Evolutionary conservation across 2,888 invertebrate species (phyloP), one percentile per base, ranked within the genome.

Genomic region (Apomyelois bistriatella): DNA sequence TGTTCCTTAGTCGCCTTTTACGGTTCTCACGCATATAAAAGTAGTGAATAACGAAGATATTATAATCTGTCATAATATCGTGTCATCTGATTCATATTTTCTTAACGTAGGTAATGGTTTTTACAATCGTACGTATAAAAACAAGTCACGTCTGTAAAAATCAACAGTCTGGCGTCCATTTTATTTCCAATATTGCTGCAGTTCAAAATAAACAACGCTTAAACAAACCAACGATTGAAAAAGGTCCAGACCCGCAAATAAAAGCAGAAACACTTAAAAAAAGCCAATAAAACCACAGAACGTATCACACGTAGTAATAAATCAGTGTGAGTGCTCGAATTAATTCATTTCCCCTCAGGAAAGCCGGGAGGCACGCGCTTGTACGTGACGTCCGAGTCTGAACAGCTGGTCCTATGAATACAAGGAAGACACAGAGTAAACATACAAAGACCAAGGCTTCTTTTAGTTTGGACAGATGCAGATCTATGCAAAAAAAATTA

Each of bases 331-430:
- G 70, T 58, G 64, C 56, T 71, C 64, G 76, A 76, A 80, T 79
- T 79, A 80, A 81, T 79, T 79, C 80, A 79, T 82, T 79, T 78
- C 73, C 74, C 68, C 65, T 56, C 55, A 58, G 62, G 58, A 61
- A 58, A 59, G 56, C 60, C 64, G 66, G 66, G 58, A 22, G 54
- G 63, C 60, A 60, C 62, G 64, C 50, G 46, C 57, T 58, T 17
- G 58, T 59, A 70, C 72, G 73, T 72, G 72, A 70, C 68, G 72
- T 65, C 68, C 62, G 62, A 58, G 54, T 50, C 55, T 52, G 56
- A 61, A 60, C 62, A 64, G 60, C 61, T 61, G 61, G 58, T 40
- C 57, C 53, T 52, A 59, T 60, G 58, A 60, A 60, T 62, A 60
- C 58, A 60, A 58, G 57, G 50, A 16, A 35, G 10, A 8, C 32